phyloP scores from a whole-genome alignment of 2,113 vertebrate genomes.

The Rattus rattus region DNA sequence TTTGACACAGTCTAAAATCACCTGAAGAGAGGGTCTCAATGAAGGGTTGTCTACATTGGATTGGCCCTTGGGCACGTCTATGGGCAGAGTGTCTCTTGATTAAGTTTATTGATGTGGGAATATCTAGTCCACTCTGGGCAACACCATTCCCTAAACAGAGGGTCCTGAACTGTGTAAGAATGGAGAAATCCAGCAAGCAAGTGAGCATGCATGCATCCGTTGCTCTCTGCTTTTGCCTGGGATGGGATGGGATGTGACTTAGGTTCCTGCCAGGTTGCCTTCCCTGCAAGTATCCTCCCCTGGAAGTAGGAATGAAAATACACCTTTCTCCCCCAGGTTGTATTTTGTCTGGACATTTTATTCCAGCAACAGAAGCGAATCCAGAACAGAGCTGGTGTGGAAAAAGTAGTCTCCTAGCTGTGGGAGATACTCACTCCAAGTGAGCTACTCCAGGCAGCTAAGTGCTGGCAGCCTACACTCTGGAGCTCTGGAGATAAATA shows the following conservation, averaged over 20 bases:
- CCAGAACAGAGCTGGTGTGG: background rate
- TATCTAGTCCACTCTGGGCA: background rate
- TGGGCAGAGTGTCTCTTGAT: background rate
- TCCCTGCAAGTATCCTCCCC: background rate
- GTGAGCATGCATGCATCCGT: no score
- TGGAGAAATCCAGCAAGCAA: background rate
- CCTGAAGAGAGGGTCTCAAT: background rate
- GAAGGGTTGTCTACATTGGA: background rate
- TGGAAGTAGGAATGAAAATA: no score
- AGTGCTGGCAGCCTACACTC: background rate
- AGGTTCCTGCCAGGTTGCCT: background rate
- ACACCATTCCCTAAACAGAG: background rate
- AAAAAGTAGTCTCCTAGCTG: background rate
- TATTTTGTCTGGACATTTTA: background rate
- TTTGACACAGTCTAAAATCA: background rate
- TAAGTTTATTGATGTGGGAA: background rate
- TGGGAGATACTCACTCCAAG: background rate
- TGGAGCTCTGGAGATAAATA: background rate
- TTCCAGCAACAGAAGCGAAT: background rate
- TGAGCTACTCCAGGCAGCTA: background rate
- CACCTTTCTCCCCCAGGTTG: background rate
- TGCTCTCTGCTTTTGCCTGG: background rate
- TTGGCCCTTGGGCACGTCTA: background rate
- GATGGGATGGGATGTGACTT: background rate
- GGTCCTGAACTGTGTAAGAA: background rate